A percentile compares a stretch with the other conserved stretches of the same genome.
Conservation (phyloP, 2,888 invertebrate species). For the Lasiommata megera region DNA sequence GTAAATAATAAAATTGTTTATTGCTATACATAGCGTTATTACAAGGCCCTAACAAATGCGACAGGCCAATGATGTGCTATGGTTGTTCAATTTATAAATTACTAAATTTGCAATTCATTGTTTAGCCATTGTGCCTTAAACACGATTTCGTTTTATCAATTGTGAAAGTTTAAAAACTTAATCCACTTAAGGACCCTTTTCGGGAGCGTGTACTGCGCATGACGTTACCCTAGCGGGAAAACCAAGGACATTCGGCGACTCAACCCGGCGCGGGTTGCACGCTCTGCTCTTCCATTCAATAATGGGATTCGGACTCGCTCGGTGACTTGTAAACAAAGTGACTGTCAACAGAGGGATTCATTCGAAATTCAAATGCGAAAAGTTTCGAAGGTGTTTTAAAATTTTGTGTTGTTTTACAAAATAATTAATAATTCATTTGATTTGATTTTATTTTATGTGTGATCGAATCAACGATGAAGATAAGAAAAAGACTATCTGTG, state of each 20-base stretch:
- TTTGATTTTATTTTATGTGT: background rate
- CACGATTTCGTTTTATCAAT: conserved; percentile 75
- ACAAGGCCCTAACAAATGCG: too few species aligned
- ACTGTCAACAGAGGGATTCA: conserved; percentile 18
- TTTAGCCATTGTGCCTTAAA: conserved; percentile 67
- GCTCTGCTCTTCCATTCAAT: conserved; percentile 47
- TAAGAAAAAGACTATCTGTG: conserved; percentile 26
- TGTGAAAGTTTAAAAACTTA: conserved; percentile 80
- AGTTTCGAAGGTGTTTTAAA: background rate
- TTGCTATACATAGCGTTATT: too few species aligned
- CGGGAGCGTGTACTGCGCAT: conserved; percentile 69
- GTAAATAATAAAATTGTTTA: too few species aligned
- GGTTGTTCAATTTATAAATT: too few species aligned
- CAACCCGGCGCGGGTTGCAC: conserved; percentile 48
- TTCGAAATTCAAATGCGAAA: conserved; percentile 20
- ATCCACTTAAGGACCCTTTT: conserved; percentile 76
- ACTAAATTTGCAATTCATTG: conserved; percentile 60
- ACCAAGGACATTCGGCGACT: conserved; percentile 70
- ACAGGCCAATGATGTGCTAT: too few species aligned
- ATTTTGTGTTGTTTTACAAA: background rate
- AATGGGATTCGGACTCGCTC: conserved; percentile 58
- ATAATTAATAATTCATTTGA: background rate
- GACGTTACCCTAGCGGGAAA: conserved; percentile 71
- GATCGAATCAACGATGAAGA: conserved; percentile 24
- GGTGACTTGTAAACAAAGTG: conserved; percentile 55